Evolutionary conservation across 2,113 vertebrate genomes (phyloP).

Genomic region (Panurus biarmicus): DNA sequence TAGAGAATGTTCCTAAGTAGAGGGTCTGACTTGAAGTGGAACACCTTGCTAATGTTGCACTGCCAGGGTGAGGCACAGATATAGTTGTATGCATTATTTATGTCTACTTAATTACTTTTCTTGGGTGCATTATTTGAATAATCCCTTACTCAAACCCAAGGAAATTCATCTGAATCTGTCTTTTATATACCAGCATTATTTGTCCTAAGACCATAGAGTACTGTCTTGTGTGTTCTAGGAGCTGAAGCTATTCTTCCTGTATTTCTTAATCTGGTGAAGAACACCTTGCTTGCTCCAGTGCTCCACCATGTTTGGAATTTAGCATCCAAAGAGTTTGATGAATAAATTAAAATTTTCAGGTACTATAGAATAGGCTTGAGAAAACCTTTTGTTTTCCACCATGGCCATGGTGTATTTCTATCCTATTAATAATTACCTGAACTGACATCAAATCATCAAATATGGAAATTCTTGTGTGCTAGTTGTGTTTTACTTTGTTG

Average conservation of each 20-base stretch:
- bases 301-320: neutral
- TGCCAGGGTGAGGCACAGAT: neutral
- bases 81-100: neutral
- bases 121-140: neutral
- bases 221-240: neutral
- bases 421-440: neutral
- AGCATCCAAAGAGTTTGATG: neutral
- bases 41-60: neutral
- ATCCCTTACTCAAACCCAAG: neutral
- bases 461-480: neutral
- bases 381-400: neutral
- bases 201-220: neutral
- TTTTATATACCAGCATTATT: neutral
- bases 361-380: neutral
- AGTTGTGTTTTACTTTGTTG: neutral
- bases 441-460: too few relatives aligned
- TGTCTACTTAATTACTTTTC: neutral
- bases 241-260: neutral
- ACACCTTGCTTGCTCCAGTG: fast-evolving
- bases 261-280: neutral
- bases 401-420: neutral
- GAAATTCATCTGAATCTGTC: neutral
- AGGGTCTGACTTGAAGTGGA: neutral
- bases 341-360: neutral
- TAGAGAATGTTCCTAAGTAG: neutral